Percentiles rank a stretch among this genome's conserved stretches.
phyloP scores from a whole-genome alignment of 1,140 invertebrate genomes.

The Brachionus rubens region DNA sequence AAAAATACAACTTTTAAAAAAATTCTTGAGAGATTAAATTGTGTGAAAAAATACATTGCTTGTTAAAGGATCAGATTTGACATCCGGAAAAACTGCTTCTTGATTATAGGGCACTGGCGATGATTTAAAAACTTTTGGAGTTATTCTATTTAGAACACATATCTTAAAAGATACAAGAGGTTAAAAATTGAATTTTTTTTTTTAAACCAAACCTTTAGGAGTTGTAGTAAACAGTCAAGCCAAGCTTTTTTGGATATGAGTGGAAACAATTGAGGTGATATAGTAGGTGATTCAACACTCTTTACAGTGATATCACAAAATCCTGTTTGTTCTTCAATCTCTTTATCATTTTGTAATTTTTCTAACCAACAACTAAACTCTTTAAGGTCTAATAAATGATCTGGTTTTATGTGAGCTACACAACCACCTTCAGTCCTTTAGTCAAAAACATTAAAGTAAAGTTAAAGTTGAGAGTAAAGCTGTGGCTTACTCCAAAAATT shows the following conservation, averaged over 20 bases:
- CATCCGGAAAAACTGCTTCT: slow-evolving; percentile 50
- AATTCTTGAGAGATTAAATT: too few relatives aligned
- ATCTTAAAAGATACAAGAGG: slow-evolving; percentile 50
- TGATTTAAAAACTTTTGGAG: slow-evolving; percentile 54
- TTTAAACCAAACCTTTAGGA: slow-evolving; percentile 53
- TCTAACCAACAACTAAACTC: slow-evolving; percentile 58
- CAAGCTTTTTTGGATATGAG: slow-evolving; percentile 58
- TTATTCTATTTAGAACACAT: slow-evolving; percentile 56
- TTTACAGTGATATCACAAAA: neutral
- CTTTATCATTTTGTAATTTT: slow-evolving; percentile 51
- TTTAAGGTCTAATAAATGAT: slow-evolving; percentile 57
- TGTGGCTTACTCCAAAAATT: slow-evolving; percentile 58
- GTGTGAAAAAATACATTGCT: too few relatives aligned
- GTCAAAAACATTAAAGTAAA: neutral
- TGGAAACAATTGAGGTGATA: slow-evolving; percentile 58
- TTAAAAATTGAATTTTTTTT: neutral
- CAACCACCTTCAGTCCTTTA: slow-evolving; percentile 58
- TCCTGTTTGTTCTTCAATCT: slow-evolving; percentile 12
- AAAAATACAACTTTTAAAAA: neutral
- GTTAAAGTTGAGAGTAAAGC: neutral
- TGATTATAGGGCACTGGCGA: slow-evolving; percentile 52
- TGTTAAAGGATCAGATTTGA: slow-evolving; percentile 56
- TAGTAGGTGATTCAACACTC: slow-evolving; percentile 41
- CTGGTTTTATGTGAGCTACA: slow-evolving; percentile 56
- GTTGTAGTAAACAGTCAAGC: slow-evolving; percentile 59